Base-by-base conservation (phyloP, 37 sponge, comb jelly and placozoan genomes). In the Halichondria panicea region DNA sequence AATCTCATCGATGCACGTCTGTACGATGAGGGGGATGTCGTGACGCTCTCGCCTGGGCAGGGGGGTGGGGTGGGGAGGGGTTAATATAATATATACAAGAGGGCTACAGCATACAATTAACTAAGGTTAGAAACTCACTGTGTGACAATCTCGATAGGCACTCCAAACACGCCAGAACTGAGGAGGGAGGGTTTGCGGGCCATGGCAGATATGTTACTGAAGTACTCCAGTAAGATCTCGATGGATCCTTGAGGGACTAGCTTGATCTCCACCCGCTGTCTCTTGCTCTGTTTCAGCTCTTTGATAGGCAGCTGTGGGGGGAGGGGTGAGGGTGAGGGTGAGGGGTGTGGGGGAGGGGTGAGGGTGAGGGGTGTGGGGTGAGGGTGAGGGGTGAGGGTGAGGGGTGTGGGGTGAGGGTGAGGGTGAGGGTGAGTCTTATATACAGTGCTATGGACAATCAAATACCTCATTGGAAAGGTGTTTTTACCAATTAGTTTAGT, bases 1-100 rank as follows among this genome's bases (percentile, higher is more conserved):
- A 45, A 94, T 79, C 42, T 94, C 95, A 69, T 91, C 88, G 2
- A 90, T 80, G 70, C 95, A 94, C 38, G 87, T 91, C 58, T 85
- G 82, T 4, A 94, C 92, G 22, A 91, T 80, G 7, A 86, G 79
- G 18, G 95, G 95, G 60, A 94, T 87, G 46, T 88, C 80, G 40
- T 84, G 85, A 27, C 74, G 84, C 75, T 90, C 95, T 25, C 88
- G 70, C 66, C 92, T 88, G 55, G 33, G 72, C 13, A 64, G 1
- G 35, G 27, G 34, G 18, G 32, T 25, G 31, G 63, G 43, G 43
- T 42, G 31, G 1, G 44, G 19, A 19, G 13, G 50, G 24, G 64
- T 33, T 37, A 30, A 35, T 19, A 64, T 8, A 64, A 64, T 5
- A 36, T 40, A 57, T 54, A 57, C 62, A 62, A 8, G 43, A 18